Conservation (phyloP, 2,888 invertebrate genomes). For the Amblyteles armatorius region DNA sequence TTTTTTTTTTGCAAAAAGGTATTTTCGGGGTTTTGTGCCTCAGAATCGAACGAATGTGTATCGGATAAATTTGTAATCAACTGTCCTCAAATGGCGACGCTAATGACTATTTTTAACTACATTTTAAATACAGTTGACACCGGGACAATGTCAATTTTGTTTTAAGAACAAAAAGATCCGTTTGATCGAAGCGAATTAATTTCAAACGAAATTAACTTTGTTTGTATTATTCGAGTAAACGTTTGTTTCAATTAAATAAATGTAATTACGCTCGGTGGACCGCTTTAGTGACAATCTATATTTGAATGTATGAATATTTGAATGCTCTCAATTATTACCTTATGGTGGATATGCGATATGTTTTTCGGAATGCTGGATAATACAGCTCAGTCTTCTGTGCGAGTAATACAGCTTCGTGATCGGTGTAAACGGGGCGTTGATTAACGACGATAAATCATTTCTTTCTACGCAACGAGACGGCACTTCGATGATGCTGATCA, state of each 20-base stretch:
- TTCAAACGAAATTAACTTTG: background rate
- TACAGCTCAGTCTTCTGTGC: slow-evolving; percentile 78
- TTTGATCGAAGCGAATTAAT: too few relatives aligned
- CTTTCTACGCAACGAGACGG: slow-evolving; percentile 61
- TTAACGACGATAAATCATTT: slow-evolving; percentile 69
- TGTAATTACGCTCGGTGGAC: background rate
- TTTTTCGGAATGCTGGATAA: slow-evolving; percentile 77
- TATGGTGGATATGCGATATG: slow-evolving; percentile 82
- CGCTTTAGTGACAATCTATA: background rate
- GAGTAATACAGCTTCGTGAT: slow-evolving; percentile 64
- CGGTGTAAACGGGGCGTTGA: slow-evolving; percentile 65
- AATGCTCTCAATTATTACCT: slow-evolving; percentile 70
- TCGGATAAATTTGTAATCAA: background rate
- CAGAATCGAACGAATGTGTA: background rate
- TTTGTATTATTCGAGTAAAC: background rate
- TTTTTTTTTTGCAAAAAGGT: background rate
- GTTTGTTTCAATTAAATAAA: background rate
- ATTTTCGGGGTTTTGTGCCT: background rate
- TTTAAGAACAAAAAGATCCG: too few relatives aligned
- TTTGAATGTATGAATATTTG: slow-evolving; percentile 9
- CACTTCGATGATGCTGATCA: slow-evolving; percentile 70
- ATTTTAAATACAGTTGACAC: background rate
- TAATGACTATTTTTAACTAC: background rate
- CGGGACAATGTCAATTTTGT: background rate
- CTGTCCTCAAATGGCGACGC: background rate